Evolutionary conservation across 2,797 vertebrate species (phyloP).

Genomic region (Galagoides demidoff): DNA sequence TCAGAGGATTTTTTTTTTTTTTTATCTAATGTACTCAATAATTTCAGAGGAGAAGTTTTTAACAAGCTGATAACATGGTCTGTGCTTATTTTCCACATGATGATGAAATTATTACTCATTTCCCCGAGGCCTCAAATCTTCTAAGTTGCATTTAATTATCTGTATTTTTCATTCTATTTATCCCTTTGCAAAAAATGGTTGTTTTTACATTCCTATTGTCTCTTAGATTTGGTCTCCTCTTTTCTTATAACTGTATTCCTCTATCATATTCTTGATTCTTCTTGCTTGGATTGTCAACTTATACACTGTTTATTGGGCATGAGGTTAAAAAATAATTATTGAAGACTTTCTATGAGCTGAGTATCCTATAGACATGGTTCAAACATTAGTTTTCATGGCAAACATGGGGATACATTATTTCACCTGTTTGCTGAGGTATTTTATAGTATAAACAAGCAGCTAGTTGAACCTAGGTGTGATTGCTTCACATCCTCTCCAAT

Average conservation of each 20-base stretch:
- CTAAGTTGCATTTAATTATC: background rate
- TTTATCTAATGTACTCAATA: too few relatives aligned
- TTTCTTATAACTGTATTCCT: background rate
- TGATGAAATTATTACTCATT: background rate
- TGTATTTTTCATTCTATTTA: background rate
- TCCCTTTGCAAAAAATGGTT: background rate
- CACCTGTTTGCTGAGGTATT: background rate
- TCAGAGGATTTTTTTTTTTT: background rate
- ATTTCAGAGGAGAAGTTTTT: background rate
- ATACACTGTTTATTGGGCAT: background rate
- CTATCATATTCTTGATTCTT: background rate
- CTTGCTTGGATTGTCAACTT: background rate
- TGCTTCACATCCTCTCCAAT: background rate
- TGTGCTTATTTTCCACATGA: background rate
- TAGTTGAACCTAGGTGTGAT: background rate
- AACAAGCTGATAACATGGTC: background rate
- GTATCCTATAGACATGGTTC: background rate
- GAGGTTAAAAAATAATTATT: background rate
- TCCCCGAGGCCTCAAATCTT: background rate
- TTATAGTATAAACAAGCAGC: background rate
- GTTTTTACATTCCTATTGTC: background rate
- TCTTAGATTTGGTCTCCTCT: background rate
- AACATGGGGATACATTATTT: background rate
- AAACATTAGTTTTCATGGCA: slow-evolving; percentile 5
- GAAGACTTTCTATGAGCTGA: background rate